Base-by-base conservation (phyloP, 1,140 invertebrate species). In the Panagrolaimus sp. region DNA sequence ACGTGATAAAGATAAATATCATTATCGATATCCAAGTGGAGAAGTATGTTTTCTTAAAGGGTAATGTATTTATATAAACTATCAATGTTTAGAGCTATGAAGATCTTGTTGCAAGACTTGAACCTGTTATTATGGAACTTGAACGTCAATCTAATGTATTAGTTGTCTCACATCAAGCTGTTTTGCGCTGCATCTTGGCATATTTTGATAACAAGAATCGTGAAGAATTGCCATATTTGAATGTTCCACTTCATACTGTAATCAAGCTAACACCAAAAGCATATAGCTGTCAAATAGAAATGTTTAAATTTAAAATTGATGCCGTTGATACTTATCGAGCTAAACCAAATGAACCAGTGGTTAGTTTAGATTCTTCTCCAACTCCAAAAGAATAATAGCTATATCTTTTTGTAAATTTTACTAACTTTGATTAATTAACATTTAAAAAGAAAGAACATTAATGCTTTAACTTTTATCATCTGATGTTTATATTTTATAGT, bases 121-220 rank as follows among this genome's bases (percentile, higher is more conserved):
- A 98, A 84, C 94, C 94, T 0, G 94, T 98, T 38, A 97, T 98
- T 71, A 98, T 98, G 95, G 96, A 98, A 85, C 84, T 99, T 72
- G 96, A 98, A 85, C 85, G 69, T 9, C 95, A 98, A 85, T 93
- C 93, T 64, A 98, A 98, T 85, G 94, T 99, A 27, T 86, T 99
- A 68, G 95, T 99, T 0, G 91, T 99, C 5, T 93, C 91, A 9
- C 96, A 98, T 86, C 96, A 98, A 85, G 96, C 96, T 4, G 95
- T 98, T 46, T 87, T 97, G 67, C 86, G 96, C 25, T 99, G 96
- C 84, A 87, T 99, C 25, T 87, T 99, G 27, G 96, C 95, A 0
- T 99, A 98, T 84, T 98, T 98, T 84, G 86, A 97, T 71, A 95
- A 98, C 83, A 96, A 98, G 84, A 90, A 89, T 73, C 89, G 80